These are phyloP conservation scores for Agrypnus murinus DNA, from an alignment of 2,888 invertebrate species.

Conservation along the genomic window DNA sequence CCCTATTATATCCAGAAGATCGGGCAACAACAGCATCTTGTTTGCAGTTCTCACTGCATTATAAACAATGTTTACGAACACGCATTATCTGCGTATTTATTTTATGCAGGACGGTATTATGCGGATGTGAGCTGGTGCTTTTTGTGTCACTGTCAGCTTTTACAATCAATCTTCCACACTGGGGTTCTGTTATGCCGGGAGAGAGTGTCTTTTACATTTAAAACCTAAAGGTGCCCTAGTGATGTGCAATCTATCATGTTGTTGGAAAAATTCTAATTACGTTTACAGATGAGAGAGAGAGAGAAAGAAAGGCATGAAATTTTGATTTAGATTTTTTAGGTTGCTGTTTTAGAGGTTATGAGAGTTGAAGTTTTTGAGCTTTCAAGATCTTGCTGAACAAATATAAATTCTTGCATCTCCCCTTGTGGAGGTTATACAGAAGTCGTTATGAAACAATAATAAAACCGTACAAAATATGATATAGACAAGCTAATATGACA, in stretches of 20 bases:
- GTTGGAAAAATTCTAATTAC: slow-evolving; percentile 37
- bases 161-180: slow-evolving; percentile 44
- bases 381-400: slow-evolving; percentile 15
- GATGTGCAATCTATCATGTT: slow-evolving; percentile 40
- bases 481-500: slow-evolving; percentile 67
- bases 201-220: slow-evolving; percentile 44
- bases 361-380: background rate
- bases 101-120: slow-evolving; percentile 41
- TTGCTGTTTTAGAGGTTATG: background rate
- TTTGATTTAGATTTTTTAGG: background rate
- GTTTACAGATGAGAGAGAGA: too few relatives aligned
- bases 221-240: slow-evolving; percentile 22
- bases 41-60: slow-evolving; percentile 62
- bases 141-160: slow-evolving; percentile 44
- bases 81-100: slow-evolving; percentile 55
- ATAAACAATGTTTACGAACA: slow-evolving; percentile 60
- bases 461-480: slow-evolving; percentile 59
- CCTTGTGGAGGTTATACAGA: background rate
- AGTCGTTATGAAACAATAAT: slow-evolving; percentile 45
- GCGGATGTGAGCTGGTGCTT: slow-evolving; percentile 37
- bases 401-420: slow-evolving; percentile 17
- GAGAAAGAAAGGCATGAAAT: too few relatives aligned
- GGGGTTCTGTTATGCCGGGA: slow-evolving; percentile 27
- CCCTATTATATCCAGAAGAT: slow-evolving; percentile 33
- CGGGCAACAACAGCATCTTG: slow-evolving; percentile 45